Percentiles rank a stretch among this genome's conserved stretches.
Evolutionary conservation across 1,140 invertebrate genomes (phyloP).

Genomic region (Anastrepha ludens): DNA sequence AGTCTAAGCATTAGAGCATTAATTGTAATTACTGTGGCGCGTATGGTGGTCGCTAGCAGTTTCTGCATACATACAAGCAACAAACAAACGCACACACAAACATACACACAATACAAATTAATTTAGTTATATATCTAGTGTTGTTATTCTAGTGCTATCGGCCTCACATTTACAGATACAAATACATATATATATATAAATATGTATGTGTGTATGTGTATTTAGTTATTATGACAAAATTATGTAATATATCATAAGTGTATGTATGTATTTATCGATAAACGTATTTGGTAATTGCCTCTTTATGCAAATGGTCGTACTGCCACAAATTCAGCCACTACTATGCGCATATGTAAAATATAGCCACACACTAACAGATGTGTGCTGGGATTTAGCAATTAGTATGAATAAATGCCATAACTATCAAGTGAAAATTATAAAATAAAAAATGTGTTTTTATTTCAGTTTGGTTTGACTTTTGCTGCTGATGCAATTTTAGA

Average conservation of each 20-base stretch:
- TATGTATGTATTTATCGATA: conserved; percentile 18
- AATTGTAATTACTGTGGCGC: background rate
- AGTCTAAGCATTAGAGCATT: conserved; percentile 8
- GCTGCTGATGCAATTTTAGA: background rate
- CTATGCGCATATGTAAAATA: background rate
- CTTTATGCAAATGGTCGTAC: background rate
- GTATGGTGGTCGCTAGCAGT: background rate
- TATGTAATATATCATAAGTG: background rate
- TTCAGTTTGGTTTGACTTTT: background rate
- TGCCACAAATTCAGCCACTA: background rate
- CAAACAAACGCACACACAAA: background rate
- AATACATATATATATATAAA: too few species aligned
- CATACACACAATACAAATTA: background rate
- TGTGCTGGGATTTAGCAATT: conserved; percentile 36
- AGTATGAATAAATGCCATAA: conserved; percentile 51
- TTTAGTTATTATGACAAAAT: background rate
- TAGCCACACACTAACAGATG: background rate
- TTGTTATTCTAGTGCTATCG: conserved; percentile 46
- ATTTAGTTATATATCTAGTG: conserved; percentile 7
- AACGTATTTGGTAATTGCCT: conserved; percentile 27
- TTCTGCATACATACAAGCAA: background rate
- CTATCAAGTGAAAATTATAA: conserved; percentile 30
- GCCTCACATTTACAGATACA: background rate
- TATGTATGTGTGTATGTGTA: background rate
- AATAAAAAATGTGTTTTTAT: conserved; percentile 20